Evolutionary conservation across 37 sponge, comb jelly and placozoan species (phyloP).

Genomic region (Aphrocallistes beatrix): DNA sequence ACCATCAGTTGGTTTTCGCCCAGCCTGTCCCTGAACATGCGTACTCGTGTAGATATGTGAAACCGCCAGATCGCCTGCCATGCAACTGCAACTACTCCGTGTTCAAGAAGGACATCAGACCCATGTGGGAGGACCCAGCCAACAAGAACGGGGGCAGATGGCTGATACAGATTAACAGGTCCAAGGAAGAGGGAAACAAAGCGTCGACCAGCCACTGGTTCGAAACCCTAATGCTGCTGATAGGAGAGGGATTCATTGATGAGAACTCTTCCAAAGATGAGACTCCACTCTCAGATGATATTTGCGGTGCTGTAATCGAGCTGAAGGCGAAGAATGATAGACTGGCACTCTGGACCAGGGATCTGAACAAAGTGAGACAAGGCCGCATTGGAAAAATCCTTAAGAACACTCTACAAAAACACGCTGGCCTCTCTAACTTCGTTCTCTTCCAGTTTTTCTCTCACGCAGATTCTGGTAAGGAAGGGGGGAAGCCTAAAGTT

Average conservation of each 20-base stretch:
- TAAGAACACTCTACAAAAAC: neutral
- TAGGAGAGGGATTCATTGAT: conserved; percentile 4
- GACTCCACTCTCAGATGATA: neutral
- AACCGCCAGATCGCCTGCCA: neutral
- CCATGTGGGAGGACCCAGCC: conserved; percentile 78
- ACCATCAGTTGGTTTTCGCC: too few relatives aligned
- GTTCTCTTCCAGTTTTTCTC: conserved; percentile 1
- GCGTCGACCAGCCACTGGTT: neutral
- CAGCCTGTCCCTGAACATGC: too few relatives aligned
- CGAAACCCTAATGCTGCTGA: conserved; percentile 8
- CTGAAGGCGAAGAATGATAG: neutral
- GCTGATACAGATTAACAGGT: conserved; percentile 48
- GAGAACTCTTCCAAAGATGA: neutral
- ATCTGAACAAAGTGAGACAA: conserved; percentile 15
- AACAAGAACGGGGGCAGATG: conserved; percentile 72
- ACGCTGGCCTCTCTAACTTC: neutral
- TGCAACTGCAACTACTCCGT: neutral
- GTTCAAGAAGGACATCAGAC: conserved; percentile 63
- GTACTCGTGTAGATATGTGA: neutral
- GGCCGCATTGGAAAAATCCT: neutral
- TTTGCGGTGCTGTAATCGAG: neutral
- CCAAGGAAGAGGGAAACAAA: neutral
- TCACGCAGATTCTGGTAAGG: neutral
- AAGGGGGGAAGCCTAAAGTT: neutral
- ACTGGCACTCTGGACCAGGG: neutral